These are phyloP conservation scores for Paramisgurnus dabryanus DNA, from an alignment of 2,113 vertebrate species.

Conservation along the genomic window DNA sequence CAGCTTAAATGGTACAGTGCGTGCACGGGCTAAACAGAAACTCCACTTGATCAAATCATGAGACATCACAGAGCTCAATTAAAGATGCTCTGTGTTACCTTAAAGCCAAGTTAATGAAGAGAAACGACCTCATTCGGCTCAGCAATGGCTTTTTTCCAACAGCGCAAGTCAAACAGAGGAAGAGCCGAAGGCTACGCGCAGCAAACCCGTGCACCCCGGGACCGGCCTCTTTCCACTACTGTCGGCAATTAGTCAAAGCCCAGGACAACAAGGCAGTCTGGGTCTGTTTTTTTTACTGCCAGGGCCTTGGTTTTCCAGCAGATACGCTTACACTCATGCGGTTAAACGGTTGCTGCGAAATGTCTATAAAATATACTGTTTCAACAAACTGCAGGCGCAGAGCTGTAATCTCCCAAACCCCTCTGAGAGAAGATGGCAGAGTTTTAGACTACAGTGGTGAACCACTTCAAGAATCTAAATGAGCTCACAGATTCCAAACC, in stretches of 20 bases:
- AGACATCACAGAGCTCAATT: constrained; percentile 11
- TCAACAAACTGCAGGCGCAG: constrained; percentile 30
- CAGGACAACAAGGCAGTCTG: constrained; percentile 28
- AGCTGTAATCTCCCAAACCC: constrained; percentile 28
- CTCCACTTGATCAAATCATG: constrained; percentile 2
- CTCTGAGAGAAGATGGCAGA: constrained; percentile 26
- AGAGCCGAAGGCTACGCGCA: constrained; percentile 32
- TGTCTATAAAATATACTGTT: constrained; percentile 46
- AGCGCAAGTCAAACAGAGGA: constrained; percentile 28
- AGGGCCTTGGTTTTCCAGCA: constrained; percentile 12
- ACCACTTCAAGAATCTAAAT: constrained; percentile 27
- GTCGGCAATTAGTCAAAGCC: constrained; percentile 24
- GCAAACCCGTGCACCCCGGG: constrained; percentile 30
- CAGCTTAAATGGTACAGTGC: not conserved
- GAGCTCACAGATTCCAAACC: constrained; percentile 3
- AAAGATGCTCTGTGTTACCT: constrained; percentile 37
- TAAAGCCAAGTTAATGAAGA: constrained; percentile 43
- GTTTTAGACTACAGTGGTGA: constrained; percentile 15
- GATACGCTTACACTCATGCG: not conserved
- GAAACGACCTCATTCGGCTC: constrained; percentile 15
- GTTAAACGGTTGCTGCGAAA: constrained; percentile 37
- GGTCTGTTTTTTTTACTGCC: constrained; percentile 30
- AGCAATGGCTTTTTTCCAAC: constrained; percentile 27
- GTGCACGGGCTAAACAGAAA: not conserved
- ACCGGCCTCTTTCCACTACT: constrained; percentile 15